A percentile compares a stretch with the other conserved stretches of the same genome.
These are phyloP conservation scores for Celastrina argiolus DNA, from an alignment of 2,888 invertebrate species.

Conservation along the genomic window DNA sequence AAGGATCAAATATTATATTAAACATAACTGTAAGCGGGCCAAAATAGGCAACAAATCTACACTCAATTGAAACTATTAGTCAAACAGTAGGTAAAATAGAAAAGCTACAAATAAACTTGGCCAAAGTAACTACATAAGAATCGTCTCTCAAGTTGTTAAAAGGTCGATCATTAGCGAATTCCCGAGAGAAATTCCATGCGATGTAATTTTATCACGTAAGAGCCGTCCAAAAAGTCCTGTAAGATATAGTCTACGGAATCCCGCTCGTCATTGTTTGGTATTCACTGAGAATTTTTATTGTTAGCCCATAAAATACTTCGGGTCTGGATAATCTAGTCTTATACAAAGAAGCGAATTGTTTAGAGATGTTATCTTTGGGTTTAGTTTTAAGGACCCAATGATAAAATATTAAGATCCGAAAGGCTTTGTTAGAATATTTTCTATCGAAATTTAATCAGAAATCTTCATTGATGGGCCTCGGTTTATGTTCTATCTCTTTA, in stretches of 20 bases:
- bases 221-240: conserved; percentile 20
- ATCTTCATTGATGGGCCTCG: neutral
- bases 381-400: neutral
- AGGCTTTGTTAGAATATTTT: neutral
- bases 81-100: neutral
- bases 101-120: neutral
- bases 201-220: conserved; percentile 22
- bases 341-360: conserved; percentile 11
- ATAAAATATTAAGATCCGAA: conserved; percentile 10
- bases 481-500: neutral
- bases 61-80: neutral
- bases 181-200: conserved; percentile 13
- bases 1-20: too few species aligned
- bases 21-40: too few species aligned
- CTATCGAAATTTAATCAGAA: neutral
- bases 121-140: neutral
- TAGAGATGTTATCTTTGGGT: neutral
- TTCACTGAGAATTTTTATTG: conserved; percentile 14
- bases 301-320: conserved; percentile 8
- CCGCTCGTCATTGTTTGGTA: conserved; percentile 18
- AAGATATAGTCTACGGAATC: conserved; percentile 17
- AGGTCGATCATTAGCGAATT: conserved; percentile 13
- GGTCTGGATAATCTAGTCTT: neutral
- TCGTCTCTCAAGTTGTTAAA: conserved; percentile 8
- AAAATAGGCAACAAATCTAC: neutral